phyloP scores from a whole-genome alignment of 1,140 invertebrate genomes.

The Meloidogyne chitwoodi region DNA sequence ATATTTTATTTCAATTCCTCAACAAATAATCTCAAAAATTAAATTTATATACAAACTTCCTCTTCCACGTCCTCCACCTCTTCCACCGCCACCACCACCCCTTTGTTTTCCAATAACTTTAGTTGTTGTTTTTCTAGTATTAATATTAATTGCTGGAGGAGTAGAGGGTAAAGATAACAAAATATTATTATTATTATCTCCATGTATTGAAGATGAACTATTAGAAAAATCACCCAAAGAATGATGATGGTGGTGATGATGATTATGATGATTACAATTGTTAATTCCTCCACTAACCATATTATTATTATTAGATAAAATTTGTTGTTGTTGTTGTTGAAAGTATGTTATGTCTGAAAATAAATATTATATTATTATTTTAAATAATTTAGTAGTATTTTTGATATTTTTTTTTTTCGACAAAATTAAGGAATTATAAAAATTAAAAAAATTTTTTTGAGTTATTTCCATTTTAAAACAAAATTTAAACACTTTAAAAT shows the following conservation, averaged over 20 bases:
- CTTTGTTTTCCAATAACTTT: not conserved
- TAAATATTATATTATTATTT: not conserved
- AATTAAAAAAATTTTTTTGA: too few species aligned
- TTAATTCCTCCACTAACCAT: not conserved
- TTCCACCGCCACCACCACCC: not conserved
- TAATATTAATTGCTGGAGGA: not conserved
- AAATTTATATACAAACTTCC: not conserved
- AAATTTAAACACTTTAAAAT: too few species aligned
- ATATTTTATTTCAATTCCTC: too few species aligned
- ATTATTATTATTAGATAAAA: not conserved
- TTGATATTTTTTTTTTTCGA: too few species aligned
- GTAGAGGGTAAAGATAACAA: not conserved
- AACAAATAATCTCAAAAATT: too few species aligned
- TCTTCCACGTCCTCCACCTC: not conserved
- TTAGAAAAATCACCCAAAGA: not conserved
- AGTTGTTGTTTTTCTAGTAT: not conserved
- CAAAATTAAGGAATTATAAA: too few species aligned
- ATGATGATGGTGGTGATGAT: not conserved
- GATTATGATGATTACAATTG: not conserved
- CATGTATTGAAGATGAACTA: not conserved
- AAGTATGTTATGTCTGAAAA: not conserved
- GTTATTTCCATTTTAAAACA: too few species aligned
- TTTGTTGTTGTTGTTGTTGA: slow-evolving; percentile 2
- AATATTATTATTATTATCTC: not conserved
- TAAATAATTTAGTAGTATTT: too few species aligned